Base-by-base conservation (phyloP, 2,797 vertebrate species). In the Premnoplex brunnescens region DNA sequence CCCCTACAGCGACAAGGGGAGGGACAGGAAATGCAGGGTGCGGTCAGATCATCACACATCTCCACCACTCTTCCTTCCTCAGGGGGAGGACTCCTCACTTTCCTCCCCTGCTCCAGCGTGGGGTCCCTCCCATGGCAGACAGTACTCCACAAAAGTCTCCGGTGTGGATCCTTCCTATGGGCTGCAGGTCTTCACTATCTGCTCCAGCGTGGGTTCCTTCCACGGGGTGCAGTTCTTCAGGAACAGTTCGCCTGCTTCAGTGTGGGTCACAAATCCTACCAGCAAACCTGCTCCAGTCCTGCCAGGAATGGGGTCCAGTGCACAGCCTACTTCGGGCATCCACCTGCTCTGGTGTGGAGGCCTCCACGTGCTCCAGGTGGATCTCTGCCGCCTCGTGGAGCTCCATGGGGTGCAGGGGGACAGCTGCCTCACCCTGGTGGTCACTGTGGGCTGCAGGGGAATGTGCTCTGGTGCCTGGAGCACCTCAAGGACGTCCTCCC, bases 1-100 rank as follows among this genome's bases (percentile, higher is more conserved):
- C 34, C 11, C 8, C 2, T 28, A 23, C 18, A 13, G 22, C 0
- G 0, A 6, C 13, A 44, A 36, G 51, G 32, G 22, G 30, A 15
- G 23, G 73, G 13, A 66, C 39, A 76, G 77, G 19, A 69, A 71
- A 1, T 48, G 8, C 51, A 12, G 14, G 7, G 2, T 69, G 32
- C 0, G 0, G 30, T 43, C 46, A 76, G 17, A 8, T 36, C 44
- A 41, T 15, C 55, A 15, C 26, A 32, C 5, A 17, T 28, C 34
- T 48, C 37, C 52, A 34, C 22, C 0, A 0, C 39, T 80, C 37
- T 46, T 64, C 32, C 19, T 10, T 21, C 77, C 51, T 41, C 63
- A 44, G 75, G 23, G 10, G 2, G 3, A 41, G 15, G 30, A 19
- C 9, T 14, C 14, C 14, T 63, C 36, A 22, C 37, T n/a, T 39